phyloP scores from a whole-genome alignment of 2,888 invertebrate genomes.

The Dolomedes plantarius region DNA sequence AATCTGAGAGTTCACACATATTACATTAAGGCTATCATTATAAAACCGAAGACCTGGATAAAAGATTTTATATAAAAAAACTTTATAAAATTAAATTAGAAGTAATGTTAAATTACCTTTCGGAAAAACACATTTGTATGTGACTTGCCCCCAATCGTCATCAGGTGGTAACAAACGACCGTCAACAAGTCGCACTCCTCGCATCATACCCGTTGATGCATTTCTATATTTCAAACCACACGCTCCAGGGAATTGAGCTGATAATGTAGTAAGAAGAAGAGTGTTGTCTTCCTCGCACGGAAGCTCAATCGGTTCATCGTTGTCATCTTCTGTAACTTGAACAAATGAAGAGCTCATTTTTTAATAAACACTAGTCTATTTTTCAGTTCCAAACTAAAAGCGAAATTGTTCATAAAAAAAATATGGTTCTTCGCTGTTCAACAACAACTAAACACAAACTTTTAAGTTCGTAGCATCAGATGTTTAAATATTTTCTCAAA shows the following conservation, averaged over 20 bases:
- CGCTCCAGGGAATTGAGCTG: conserved; percentile 97
- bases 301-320: conserved; percentile 95
- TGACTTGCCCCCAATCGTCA: conserved; percentile 86
- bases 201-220: conserved; percentile 89
- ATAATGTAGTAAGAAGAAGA: conserved; percentile 92
- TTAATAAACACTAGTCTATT: no score
- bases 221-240: conserved; percentile 98
- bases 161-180: conserved; percentile 95
- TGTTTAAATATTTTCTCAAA: no score
- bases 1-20: no score
- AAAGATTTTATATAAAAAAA: no score
- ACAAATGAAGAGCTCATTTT: conserved; percentile 78
- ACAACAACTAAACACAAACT: no score
- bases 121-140: conserved; percentile 83
- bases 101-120: conserved; percentile 79
- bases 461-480: no score
- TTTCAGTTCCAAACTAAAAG: no score
- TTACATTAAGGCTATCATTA: no score
- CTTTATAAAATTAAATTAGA: no score
- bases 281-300: conserved; percentile 97
- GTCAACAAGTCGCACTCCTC: conserved; percentile 93
- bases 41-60: no score
- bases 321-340: conserved; percentile 97
- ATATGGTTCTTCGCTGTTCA: no score
- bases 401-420: no score